phyloP scores from a whole-genome alignment of 2,888 invertebrate species.

The Trichogramma evanescens region DNA sequence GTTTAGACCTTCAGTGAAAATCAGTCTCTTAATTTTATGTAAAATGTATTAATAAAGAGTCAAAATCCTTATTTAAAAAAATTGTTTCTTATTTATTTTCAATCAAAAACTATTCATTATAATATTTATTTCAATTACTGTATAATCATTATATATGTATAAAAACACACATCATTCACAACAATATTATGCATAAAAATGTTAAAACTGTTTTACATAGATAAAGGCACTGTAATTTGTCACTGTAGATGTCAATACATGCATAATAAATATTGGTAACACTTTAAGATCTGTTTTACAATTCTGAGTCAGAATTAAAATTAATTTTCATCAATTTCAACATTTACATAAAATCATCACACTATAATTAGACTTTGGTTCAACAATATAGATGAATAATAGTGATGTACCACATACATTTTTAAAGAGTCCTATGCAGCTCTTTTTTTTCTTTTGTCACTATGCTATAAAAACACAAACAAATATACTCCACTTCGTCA shows the following conservation, averaged over 20 bases:
- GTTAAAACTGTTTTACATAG: slow-evolving; percentile 2
- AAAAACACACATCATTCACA: slow-evolving; percentile 17
- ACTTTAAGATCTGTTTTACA: neutral
- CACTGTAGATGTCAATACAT: slow-evolving; percentile 6
- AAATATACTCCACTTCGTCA: too few relatives aligned
- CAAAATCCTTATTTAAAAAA: slow-evolving; percentile 1
- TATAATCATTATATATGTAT: too few relatives aligned
- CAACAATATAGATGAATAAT: slow-evolving; percentile 10
- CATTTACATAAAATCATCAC: slow-evolving; percentile 2
- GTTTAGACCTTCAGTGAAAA: too few relatives aligned
- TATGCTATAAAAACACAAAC: too few relatives aligned
- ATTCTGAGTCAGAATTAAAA: too few relatives aligned
- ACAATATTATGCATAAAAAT: slow-evolving; percentile 2
- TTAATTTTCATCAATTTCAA: neutral
- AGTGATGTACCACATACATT: neutral
- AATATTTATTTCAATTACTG: too few relatives aligned
- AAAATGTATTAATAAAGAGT: neutral
- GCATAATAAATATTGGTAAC: neutral
- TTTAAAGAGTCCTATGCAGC: too few relatives aligned
- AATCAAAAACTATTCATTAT: slow-evolving; percentile 1
- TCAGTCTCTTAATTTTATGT: neutral
- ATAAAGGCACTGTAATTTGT: slow-evolving; percentile 18
- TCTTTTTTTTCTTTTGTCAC: too few relatives aligned
- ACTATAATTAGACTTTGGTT: slow-evolving; percentile 22
- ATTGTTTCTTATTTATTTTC: slow-evolving; percentile 11